These are phyloP conservation scores for Teinopalpus imperialis DNA, from an alignment of 2,888 invertebrate genomes.

Conservation along the genomic window DNA sequence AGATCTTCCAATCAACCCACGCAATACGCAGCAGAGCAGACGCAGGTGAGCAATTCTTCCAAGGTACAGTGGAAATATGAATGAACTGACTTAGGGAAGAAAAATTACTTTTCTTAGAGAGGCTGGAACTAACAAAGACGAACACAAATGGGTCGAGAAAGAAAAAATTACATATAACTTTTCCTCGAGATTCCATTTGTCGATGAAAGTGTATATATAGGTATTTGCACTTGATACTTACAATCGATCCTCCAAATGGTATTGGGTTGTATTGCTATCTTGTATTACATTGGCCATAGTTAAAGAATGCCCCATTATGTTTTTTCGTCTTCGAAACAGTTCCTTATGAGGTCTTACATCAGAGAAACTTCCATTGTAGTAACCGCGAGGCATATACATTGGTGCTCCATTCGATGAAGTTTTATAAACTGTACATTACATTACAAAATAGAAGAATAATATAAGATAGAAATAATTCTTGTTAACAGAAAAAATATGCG, in stretches of 20 bases:
- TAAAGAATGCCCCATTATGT: constrained; percentile 54
- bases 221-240: constrained; percentile 45
- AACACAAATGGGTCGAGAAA: too few relatives aligned
- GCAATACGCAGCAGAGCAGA: too few relatives aligned
- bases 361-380: constrained; percentile 44
- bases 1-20: too few relatives aligned
- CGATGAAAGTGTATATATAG: too few relatives aligned
- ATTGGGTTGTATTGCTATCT: constrained; percentile 54
- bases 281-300: constrained; percentile 64
- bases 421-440: constrained; percentile 49
- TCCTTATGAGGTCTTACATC: constrained; percentile 50
- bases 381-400: constrained; percentile 39
- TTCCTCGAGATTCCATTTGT: too few relatives aligned
- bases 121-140: too few relatives aligned
- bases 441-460: background rate
- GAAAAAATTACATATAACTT: too few relatives aligned
- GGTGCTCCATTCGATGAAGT: constrained; percentile 38
- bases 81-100: too few relatives aligned
- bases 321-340: constrained; percentile 50
- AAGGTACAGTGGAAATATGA: too few relatives aligned
- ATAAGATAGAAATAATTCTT: background rate
- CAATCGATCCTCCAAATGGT: constrained; percentile 59
- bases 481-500: too few relatives aligned
- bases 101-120: too few relatives aligned
- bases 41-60: too few relatives aligned